Evolutionary conservation across 2,888 invertebrate genomes (phyloP).

Genomic region (Hoplodrina ambigua): DNA sequence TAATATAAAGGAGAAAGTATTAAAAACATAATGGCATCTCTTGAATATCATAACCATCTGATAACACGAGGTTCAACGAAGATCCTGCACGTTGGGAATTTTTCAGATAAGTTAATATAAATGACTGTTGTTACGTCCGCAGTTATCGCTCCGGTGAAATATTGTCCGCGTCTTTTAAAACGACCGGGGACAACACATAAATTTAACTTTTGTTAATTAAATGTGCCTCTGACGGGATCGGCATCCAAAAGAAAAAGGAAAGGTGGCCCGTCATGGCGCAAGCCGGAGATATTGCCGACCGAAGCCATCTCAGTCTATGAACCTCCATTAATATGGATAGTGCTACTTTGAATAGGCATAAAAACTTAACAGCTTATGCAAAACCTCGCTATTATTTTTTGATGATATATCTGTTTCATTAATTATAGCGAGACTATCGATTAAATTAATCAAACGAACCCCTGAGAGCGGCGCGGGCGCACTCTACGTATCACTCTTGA

Average conservation of each 20-base stretch:
- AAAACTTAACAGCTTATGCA: conserved; percentile 38
- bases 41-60: conserved; percentile 53
- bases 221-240: conserved; percentile 45
- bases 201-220: conserved; percentile 61
- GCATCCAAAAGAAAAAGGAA: conserved; percentile 52
- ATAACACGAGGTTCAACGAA: conserved; percentile 50
- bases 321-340: conserved; percentile 21
- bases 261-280: conserved; percentile 33
- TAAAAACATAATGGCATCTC: conserved; percentile 42
- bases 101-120: conserved; percentile 59
- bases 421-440: conserved; percentile 64
- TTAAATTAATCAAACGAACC: conserved; percentile 79
- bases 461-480: conserved; percentile 68
- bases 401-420: conserved; percentile 46
- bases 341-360: conserved; percentile 29
- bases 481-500: conserved; percentile 79
- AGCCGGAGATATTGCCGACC: conserved; percentile 33
- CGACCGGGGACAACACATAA: conserved; percentile 47
- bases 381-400: conserved; percentile 41
- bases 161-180: conserved; percentile 50
- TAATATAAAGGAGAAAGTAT: conserved; percentile 33
- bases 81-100: conserved; percentile 50
- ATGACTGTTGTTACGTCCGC: conserved; percentile 53
- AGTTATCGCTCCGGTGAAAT: conserved; percentile 56
- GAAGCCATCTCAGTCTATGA: conserved; percentile 27